Conservation (phyloP, 2,113 vertebrate genomes). For the Martes martes region DNA sequence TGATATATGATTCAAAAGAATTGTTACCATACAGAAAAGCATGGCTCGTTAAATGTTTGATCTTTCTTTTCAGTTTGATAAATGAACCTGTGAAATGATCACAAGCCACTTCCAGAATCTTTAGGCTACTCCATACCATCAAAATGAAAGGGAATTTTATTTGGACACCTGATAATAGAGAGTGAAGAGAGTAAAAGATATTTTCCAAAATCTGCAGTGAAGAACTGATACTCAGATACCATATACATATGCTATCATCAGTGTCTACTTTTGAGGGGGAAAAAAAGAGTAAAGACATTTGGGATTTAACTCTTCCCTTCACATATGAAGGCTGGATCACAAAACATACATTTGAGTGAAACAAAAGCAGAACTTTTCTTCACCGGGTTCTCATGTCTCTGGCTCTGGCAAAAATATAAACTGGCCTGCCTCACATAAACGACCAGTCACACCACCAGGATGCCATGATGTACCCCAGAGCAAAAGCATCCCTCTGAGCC, state of each 20-base stretch:
- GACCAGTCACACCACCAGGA: not conserved
- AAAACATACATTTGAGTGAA: not conserved
- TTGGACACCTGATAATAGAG: not conserved
- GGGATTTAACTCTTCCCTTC: not conserved
- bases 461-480: not conserved
- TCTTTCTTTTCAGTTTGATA: slow-evolving; percentile 60
- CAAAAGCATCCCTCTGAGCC: not conserved
- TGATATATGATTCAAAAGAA: slow-evolving; percentile 37
- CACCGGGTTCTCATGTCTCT: not conserved
- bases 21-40: slow-evolving; percentile 49
- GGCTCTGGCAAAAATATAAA: not conserved
- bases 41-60: slow-evolving; percentile 48
- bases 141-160: not conserved
- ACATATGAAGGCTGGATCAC: not conserved
- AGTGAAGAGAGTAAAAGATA: not conserved
- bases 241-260: not conserved
- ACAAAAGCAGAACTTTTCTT: not conserved
- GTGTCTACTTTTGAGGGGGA: not conserved
- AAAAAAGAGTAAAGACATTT: not conserved
- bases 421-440: not conserved
- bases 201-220: not conserved
- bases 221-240: not conserved
- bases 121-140: not conserved
- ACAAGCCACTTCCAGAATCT: slow-evolving; percentile 51
- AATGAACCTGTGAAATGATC: slow-evolving; percentile 58